Evolutionary conservation across 2,797 vertebrate species (phyloP).

Genomic region (Ceryle rudis): DNA sequence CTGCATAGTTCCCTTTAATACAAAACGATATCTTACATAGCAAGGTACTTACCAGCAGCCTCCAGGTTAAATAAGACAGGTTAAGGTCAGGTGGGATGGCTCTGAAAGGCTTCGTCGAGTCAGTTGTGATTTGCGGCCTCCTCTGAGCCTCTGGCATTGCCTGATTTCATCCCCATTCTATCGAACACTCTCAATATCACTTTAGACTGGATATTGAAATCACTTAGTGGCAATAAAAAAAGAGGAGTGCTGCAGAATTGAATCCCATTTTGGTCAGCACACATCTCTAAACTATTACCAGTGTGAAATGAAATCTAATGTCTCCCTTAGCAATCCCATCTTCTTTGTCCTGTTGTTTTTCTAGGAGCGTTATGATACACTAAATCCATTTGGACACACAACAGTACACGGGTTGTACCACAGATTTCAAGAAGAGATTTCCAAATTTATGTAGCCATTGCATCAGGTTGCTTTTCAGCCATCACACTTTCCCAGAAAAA

Average conservation of each 20-base stretch:
- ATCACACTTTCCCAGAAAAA: background rate
- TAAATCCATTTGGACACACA: constrained; percentile 51
- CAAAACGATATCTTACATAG: background rate
- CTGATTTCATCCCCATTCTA: constrained; percentile 17
- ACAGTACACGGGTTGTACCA: background rate
- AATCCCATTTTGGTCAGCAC: constrained; percentile 52
- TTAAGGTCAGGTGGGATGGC: constrained; percentile 24
- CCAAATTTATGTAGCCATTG: background rate
- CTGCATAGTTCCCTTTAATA: background rate
- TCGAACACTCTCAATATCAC: constrained; percentile 25
- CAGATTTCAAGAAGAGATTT: background rate
- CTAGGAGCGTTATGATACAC: background rate
- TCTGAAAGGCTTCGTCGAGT: background rate
- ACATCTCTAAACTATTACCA: constrained; percentile 56
- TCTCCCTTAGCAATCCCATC: constrained; percentile 51
- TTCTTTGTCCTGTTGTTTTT: constrained; percentile 52
- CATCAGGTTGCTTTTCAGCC: background rate
- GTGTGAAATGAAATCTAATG: constrained; percentile 66
- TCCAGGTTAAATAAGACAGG: constrained; percentile 37
- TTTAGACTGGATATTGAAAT: constrained; percentile 61
- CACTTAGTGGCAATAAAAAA: constrained; percentile 61
- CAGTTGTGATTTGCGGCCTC: constrained; percentile 17
- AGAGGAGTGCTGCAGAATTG: constrained; percentile 41
- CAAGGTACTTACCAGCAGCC: constrained; percentile 26
- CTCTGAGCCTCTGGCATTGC: background rate